Base-by-base conservation (phyloP, 2,113 vertebrate species). In the Falco punctatus region DNA sequence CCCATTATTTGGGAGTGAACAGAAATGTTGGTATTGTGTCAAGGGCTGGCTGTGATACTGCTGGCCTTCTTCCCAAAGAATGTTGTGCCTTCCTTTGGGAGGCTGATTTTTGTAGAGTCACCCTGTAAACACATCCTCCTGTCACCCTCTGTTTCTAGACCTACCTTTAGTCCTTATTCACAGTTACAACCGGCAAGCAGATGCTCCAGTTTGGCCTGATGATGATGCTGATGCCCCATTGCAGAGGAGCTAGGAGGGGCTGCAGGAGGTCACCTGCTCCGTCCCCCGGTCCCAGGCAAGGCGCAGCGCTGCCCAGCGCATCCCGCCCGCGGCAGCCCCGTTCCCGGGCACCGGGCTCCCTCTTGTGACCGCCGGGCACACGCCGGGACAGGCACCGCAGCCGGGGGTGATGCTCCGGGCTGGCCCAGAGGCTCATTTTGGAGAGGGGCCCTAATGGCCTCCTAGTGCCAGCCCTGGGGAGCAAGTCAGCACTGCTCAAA, bases 341-440 rank as follows among this genome's bases (percentile, higher is more conserved):
- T 95, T 88, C 75, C 79, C 72, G 10, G 69, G 86, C 49, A 4
- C 35, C 7, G 91, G 84, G 94, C 96, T 92, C 96, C 96, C 96
- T 74, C 95, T 97, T 33, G 64, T 57, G 96, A 5, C 77, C 0
- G 58, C 38, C 1, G n/a, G 57, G 58, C 5, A 19, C 28, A 3
- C 2, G 17, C 35, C 21, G 5, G 42, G 42, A 42, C 42, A 42
- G 42, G 42, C 42, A 42, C 42, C 42, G 42, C 42, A 42, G 42
- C 42, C 42, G 33, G 38, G 54, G 30, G 4, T 9, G 75, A 28
- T 46, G 66, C 59, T 23, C 54, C 1, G 40, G 0, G n/a, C 26
- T 23, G 4, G 42, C 54, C 2, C 17, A 4, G 2, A 0, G n/a
- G 33, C 21, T 28, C 7, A 0, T 11, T 19, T 17, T 1, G 44